phyloP scores from a whole-genome alignment of 2,797 vertebrate genomes.

The Sandelia bainsii region DNA sequence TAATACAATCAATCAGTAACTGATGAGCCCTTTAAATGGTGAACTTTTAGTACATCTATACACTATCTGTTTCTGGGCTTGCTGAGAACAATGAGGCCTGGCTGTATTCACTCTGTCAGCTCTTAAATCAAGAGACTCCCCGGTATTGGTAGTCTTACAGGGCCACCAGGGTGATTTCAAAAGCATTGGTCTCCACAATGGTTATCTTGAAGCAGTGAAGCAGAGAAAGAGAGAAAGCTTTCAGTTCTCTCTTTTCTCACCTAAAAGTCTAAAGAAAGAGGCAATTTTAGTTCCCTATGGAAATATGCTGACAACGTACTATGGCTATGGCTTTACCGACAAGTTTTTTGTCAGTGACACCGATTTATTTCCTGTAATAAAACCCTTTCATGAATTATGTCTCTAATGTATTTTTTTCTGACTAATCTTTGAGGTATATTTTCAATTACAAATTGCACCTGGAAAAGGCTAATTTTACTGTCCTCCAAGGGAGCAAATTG shows the following conservation, averaged over 20 bases:
- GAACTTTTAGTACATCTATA: slow-evolving; percentile 15
- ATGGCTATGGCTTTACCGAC: slow-evolving; percentile 25
- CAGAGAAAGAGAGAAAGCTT: slow-evolving; percentile 67
- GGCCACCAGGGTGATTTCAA: slow-evolving; percentile 69
- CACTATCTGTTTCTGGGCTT: slow-evolving; percentile 32
- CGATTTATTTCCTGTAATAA: slow-evolving; percentile 57
- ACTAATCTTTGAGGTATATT: slow-evolving; percentile 50
- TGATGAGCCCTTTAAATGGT: slow-evolving; percentile 30
- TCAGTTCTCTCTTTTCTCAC: slow-evolving; percentile 65
- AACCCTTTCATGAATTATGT: slow-evolving; percentile 49
- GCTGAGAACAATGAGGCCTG: slow-evolving; percentile 47
- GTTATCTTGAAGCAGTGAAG: slow-evolving; percentile 76
- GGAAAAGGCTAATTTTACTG: slow-evolving; percentile 17
- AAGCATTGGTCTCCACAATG: slow-evolving; percentile 64
- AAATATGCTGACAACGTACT: slow-evolving; percentile 48
- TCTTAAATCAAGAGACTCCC: slow-evolving; percentile 70
- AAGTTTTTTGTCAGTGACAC: slow-evolving; percentile 26
- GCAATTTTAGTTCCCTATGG: slow-evolving; percentile 52
- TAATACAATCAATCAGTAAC: slow-evolving; percentile 8
- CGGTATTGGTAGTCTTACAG: slow-evolving; percentile 69
- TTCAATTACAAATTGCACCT: slow-evolving; percentile 48
- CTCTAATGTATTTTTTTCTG: slow-evolving; percentile 45
- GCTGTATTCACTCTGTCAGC: slow-evolving; percentile 59
- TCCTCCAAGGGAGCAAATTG: slow-evolving; percentile 30
- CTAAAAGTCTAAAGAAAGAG: slow-evolving; percentile 54